Conservation (phyloP, 2,797 vertebrate species). For the Muraenolepis orangiensis region DNA sequence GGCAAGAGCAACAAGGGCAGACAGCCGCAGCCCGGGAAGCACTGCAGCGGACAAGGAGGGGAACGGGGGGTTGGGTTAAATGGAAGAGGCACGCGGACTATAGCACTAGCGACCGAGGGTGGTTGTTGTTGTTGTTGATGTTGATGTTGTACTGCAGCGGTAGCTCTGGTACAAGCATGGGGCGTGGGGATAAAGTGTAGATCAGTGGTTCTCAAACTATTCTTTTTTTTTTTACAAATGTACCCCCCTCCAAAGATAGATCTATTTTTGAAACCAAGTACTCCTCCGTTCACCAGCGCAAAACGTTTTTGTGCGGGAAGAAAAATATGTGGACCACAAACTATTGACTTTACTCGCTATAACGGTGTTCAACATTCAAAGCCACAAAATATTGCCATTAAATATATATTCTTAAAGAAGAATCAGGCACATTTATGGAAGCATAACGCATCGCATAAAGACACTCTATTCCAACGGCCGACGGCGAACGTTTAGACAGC, state of each 20-base stretch:
- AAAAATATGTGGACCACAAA: background rate
- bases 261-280: too few relatives aligned
- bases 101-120: too few relatives aligned
- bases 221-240: too few relatives aligned
- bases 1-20: background rate
- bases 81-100: background rate
- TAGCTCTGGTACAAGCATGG: too few relatives aligned
- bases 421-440: background rate
- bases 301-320: too few relatives aligned
- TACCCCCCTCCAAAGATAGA: too few relatives aligned
- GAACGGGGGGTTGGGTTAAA: background rate
- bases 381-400: background rate
- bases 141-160: too few relatives aligned
- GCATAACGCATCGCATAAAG: background rate
- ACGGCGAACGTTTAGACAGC: background rate
- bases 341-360: background rate
- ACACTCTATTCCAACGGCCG: too few relatives aligned
- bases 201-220: too few relatives aligned
- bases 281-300: too few relatives aligned
- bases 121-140: too few relatives aligned
- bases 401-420: background rate
- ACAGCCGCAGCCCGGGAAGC: background rate
- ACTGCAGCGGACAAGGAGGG: background rate
- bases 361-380: background rate
- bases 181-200: too few relatives aligned